These are phyloP conservation scores for Plestiodon gilberti DNA, from an alignment of 2,113 vertebrate genomes.

Conservation along the genomic window DNA sequence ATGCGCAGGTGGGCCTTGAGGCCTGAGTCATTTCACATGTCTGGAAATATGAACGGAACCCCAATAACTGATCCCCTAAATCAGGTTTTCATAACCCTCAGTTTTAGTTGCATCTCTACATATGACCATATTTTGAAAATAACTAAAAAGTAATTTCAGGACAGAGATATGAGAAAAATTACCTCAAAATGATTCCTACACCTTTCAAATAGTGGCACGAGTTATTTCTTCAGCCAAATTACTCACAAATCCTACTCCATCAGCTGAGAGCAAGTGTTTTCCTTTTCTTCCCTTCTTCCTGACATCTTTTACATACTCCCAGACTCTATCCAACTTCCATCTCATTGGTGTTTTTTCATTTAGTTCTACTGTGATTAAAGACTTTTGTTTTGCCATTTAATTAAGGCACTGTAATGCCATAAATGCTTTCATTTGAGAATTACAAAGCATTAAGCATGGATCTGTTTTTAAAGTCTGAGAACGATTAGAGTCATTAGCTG, in stretches of 20 bases:
- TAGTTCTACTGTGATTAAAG: conserved; percentile 29
- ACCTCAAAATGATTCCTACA: background rate
- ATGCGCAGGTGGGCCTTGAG: no score
- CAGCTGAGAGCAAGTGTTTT: background rate
- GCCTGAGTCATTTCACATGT: background rate
- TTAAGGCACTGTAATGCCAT: conserved; percentile 39
- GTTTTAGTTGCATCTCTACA: background rate
- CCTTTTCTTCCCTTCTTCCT: background rate
- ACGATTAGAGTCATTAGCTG: conserved; percentile 44
- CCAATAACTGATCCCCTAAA: background rate
- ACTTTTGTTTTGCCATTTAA: conserved; percentile 46
- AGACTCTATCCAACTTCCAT: background rate
- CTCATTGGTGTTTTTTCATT: conserved; percentile 17
- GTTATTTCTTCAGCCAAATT: background rate
- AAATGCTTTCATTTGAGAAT: conserved; percentile 44
- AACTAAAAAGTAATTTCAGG: background rate
- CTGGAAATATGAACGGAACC: background rate
- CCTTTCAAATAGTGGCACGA: background rate
- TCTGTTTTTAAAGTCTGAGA: conserved; percentile 37
- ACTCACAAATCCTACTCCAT: background rate
- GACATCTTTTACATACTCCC: background rate
- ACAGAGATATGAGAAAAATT: background rate
- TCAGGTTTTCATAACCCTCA: background rate
- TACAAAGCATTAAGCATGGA: conserved; percentile 40
- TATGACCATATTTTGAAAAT: background rate